Conservation (phyloP, 2,888 invertebrate species). For the Eupithecia exiguata region DNA sequence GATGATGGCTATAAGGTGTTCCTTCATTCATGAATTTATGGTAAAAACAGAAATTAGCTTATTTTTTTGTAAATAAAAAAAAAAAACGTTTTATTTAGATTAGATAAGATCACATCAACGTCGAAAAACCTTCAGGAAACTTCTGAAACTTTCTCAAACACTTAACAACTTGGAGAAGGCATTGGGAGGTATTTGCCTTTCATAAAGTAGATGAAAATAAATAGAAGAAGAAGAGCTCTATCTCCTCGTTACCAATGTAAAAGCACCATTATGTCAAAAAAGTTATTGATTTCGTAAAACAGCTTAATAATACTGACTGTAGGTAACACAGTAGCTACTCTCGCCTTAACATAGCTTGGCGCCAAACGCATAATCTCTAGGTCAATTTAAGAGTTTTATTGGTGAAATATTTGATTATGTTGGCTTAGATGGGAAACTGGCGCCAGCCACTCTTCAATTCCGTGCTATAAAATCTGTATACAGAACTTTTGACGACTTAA, state of each 20-base stretch:
- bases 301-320: slow-evolving; percentile 44
- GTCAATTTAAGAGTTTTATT: slow-evolving; percentile 34
- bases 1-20: no score
- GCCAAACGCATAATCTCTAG: slow-evolving; percentile 33
- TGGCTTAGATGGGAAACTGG: slow-evolving; percentile 39
- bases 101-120: no score
- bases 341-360: slow-evolving; percentile 26
- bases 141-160: no score
- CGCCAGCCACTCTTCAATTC: slow-evolving; percentile 35
- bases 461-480: slow-evolving; percentile 30
- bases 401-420: slow-evolving; percentile 39
- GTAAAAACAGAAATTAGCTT: no score
- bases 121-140: no score
- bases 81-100: no score
- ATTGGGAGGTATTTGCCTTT: background rate
- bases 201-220: background rate
- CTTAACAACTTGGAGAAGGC: background rate
- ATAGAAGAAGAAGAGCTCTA: no score
- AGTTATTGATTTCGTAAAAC: slow-evolving; percentile 52
- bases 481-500: slow-evolving; percentile 25
- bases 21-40: no score
- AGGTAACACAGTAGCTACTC: slow-evolving; percentile 53
- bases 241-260: slow-evolving; percentile 22
- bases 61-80: no score
- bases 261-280: slow-evolving; percentile 26